Evolutionary conservation across 2,113 vertebrate genomes (phyloP), one percentile per base, ranked within the genome.

Genomic region (Danionella cerebrum): DNA sequence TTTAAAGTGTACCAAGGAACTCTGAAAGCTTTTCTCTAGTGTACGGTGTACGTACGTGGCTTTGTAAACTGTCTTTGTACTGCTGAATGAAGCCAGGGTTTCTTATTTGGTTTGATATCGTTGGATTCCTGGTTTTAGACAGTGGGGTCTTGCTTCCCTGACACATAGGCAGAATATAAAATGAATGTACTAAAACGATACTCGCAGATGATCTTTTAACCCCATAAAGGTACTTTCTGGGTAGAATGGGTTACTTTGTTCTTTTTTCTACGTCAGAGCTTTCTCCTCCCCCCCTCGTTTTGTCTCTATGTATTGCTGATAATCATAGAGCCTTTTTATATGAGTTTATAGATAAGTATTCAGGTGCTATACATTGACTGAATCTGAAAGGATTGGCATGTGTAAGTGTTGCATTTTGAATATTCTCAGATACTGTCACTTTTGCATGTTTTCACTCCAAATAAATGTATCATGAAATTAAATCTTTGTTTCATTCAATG

Each of bases 361-460:
- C 71, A 83, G 85, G 86, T 89, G 86, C 87, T 86, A 86, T 86
- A 86, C 88, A 84, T 87, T 86, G 84, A 85, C 65, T 67, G 66
- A 79, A 51, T 83, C 77, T 78, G 44, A 72, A 67, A 80, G 77
- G 48, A 62, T 65, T 73, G 68, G 76, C 73, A 80, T 77, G 73
- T 77, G 69, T 54, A 70, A 42, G 58, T 77, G 75, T 77, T 45
- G 31, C 74, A 59, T 72, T 65, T 80, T 76, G 75, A 81, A 84
- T 79, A 70, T 81, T 68, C 29, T 53, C 80, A 57, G 68, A 78
- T 86, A 72, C 73, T 52, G 51, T 76, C 82, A 84, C 84, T 80
- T 79, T 82, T 82, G 48, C 69, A 79, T 77, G 84, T 76, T 35
- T 69, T 63, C 51, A 68, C 33, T 87, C 80, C 80, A 82, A 89